These are phyloP conservation scores for Acrocephalus arundinaceus DNA, from an alignment of 2,113 vertebrate species.

Conservation along the genomic window DNA sequence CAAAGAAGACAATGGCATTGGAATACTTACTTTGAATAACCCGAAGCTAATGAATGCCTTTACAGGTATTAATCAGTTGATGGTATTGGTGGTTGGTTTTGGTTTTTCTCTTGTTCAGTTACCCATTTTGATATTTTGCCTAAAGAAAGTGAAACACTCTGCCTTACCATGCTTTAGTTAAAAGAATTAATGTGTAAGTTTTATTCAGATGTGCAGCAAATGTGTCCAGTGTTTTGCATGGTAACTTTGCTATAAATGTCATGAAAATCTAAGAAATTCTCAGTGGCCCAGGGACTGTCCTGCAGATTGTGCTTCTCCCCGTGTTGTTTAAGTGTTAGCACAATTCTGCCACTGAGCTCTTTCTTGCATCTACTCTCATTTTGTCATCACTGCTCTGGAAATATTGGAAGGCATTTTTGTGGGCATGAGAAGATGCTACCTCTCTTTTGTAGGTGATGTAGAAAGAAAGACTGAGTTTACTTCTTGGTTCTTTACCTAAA, in stretches of 20 bases:
- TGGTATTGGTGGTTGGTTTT: background rate
- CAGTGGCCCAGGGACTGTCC: background rate
- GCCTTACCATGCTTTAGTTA: background rate
- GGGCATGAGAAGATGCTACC: background rate
- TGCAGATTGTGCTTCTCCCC: background rate
- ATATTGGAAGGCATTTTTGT: background rate
- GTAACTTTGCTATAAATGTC: background rate
- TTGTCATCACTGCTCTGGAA: background rate
- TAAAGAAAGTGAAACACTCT: background rate
- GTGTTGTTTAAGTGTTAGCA: background rate
- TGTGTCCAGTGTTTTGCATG: background rate
- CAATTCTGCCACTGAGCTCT: background rate
- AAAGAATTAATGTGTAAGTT: background rate
- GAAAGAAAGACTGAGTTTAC: background rate
- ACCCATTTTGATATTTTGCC: background rate
- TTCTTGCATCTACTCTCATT: background rate
- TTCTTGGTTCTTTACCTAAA: background rate
- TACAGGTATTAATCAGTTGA: conserved; percentile 78
- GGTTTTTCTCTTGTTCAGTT: background rate
- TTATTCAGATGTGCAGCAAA: background rate
- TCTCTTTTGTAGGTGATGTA: background rate
- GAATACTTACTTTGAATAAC: conserved; percentile 89
- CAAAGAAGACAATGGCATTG: conserved; percentile 84
- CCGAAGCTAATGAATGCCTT: conserved; percentile 90
- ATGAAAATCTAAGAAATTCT: background rate